Evolutionary conservation across 2,888 invertebrate species (phyloP).

Genomic region (Ypsolopha scabrella): DNA sequence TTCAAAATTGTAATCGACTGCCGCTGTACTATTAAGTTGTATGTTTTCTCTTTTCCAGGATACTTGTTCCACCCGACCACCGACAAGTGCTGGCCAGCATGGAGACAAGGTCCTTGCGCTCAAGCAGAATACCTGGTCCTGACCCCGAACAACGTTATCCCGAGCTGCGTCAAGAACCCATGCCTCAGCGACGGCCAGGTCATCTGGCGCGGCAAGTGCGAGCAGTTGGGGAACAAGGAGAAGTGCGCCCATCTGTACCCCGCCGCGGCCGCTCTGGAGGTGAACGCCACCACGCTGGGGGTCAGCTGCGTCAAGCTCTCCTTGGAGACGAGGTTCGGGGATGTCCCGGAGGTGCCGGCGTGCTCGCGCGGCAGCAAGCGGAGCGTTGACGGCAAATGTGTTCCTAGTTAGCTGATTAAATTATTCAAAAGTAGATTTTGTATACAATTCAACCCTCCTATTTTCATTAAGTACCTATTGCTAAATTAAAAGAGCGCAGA

Average conservation of each 20-base stretch:
- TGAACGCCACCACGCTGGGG: slow-evolving; percentile 71
- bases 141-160: slow-evolving; percentile 49
- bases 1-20: background rate
- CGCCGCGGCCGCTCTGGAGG: slow-evolving; percentile 56
- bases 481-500: too few species aligned
- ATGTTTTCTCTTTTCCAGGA: slow-evolving; percentile 36
- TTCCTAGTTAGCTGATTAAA: background rate
- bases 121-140: slow-evolving; percentile 67
- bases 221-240: slow-evolving; percentile 30
- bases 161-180: slow-evolving; percentile 73
- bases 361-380: slow-evolving; percentile 47
- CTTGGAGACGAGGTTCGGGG: slow-evolving; percentile 31
- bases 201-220: slow-evolving; percentile 56
- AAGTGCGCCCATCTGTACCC: slow-evolving; percentile 47
- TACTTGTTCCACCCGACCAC: slow-evolving; percentile 72
- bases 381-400: slow-evolving; percentile 33
- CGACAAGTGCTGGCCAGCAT: slow-evolving; percentile 74
- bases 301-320: slow-evolving; percentile 66
- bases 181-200: slow-evolving; percentile 67
- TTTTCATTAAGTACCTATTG: too few species aligned
- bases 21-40: background rate
- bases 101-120: slow-evolving; percentile 74
- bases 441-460: too few species aligned
- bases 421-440: background rate
- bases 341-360: slow-evolving; percentile 9